Conservation (phyloP, 2,888 invertebrate genomes). For the Siphlonurus alternatus region DNA sequence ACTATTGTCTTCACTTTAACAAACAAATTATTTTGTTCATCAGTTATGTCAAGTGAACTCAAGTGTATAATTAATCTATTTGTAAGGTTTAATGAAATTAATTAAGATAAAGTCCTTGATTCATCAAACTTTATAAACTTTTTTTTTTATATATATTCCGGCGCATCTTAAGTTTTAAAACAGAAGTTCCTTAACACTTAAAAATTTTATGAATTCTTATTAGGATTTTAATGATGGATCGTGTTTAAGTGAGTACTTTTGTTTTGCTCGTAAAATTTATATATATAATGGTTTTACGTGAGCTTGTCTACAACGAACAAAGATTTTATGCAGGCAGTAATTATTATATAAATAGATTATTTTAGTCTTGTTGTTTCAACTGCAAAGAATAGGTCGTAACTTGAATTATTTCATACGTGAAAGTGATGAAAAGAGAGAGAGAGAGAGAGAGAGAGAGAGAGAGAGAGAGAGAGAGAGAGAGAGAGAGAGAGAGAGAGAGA, state of each 20-base stretch:
- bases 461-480: background rate
- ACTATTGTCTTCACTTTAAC: no score
- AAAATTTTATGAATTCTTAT: background rate
- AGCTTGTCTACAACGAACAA: background rate
- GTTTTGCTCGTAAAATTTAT: background rate
- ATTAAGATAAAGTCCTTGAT: background rate
- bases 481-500: no score
- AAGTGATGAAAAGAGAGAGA: background rate
- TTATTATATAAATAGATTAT: no score
- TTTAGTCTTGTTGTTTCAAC: no score
- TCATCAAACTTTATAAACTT: background rate
- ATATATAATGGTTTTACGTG: background rate
- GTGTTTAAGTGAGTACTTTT: background rate
- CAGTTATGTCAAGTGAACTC: background rate
- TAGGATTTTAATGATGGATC: conserved; percentile 1
- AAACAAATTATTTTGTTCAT: background rate
- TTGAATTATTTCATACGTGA: no score
- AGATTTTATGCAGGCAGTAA: background rate
- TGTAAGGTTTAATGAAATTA: background rate
- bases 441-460: background rate
- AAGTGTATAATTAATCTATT: background rate
- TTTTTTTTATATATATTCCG: background rate
- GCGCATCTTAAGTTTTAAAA: no score
- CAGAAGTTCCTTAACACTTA: background rate
- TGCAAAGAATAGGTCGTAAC: no score